Base-by-base conservation (phyloP, 2,113 vertebrate genomes). In the Oxyruncus cristatus region DNA sequence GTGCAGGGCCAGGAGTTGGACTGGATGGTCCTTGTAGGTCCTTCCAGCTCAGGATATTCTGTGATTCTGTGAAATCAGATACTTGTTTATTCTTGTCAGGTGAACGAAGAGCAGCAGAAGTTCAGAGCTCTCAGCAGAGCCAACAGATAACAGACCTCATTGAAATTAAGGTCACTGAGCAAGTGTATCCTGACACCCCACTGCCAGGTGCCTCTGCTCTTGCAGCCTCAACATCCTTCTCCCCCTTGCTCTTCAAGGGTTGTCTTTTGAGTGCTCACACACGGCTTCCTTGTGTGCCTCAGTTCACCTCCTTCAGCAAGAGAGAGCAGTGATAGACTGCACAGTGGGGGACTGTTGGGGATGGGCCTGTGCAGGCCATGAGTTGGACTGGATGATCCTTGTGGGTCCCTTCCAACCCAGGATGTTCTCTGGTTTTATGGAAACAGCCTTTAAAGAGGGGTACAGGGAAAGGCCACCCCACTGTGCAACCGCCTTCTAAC, bases 391-490 rank as follows among this genome's bases (percentile, higher is more conserved):
- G 30, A 33, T 55, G 30, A 20, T 55, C 39, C 41, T 9, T 11
- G 6, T 0, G 44, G 33, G 21, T 3, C 35, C 12, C 27, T 37
- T 0, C 37, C 2, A 62, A 33, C 23, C 46, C 15, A 30, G 75
- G 30, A 79, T 58, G 33, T 58, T 58, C 55, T n/a, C 20, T 58
- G 11, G 71, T 55, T 30, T 66, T 32, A 30, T 11, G 13, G 16
- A 66, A 71, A 1, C 12, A 77, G 15, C 65, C 24, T 56, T 59
- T 44, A 58, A 55, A 12, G 0, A 1, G 10, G 20, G 37, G 7
- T 8, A 6, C 4, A 59, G 14, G 27, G 39, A 35, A 56, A 28
- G 21, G 23, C 10, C 46, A 66, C 27, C n/a, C 37, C 37, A 7
- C 14, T 33, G 55, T 13, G 33, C 30, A 17, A 14, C 13, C 53